Base-by-base conservation (phyloP, 2,797 vertebrate species). In the Myioborus melanocephalus region DNA sequence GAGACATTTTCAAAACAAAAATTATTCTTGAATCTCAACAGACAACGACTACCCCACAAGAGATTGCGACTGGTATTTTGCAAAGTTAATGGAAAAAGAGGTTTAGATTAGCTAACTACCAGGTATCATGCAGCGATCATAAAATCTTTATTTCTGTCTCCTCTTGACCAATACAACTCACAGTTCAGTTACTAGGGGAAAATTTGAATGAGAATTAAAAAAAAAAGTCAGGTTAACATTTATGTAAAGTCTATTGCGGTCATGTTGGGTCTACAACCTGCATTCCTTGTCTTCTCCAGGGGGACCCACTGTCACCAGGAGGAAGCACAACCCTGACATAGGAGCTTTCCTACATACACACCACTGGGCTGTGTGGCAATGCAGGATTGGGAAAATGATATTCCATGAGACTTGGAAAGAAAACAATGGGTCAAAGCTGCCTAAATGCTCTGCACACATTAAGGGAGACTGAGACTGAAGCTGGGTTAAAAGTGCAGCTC, bases 1-100 rank as follows among this genome's bases (percentile, higher is more conserved):
- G 65, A 95, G 61, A 76, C 53, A 81, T 71, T 94, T 89, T 91
- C 92, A 96, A 94, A 96, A 93, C 86, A 96, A 79, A 95, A 93
- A 80, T 49, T 34, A 75, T 83, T 27, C 35, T 88, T 91, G 63
- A 72, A 81, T 87, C 30, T 81, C 66, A 91, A 66, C 47, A 79
- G 83, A 63, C 0, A 11, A 91, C 71, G 26, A 89, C 30, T 56
- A 78, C 41, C 69, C 72, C 61, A 66, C 15, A 85, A 60, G 52
- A 55, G 41, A 65, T 26, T 88, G 21, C 50, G 35, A 65, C 23
- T 76, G 59, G 22, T 80, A 83, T 37, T 87, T 93, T 93, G 61
- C 65, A 71, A 90, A 81, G 64, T 77, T 68, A 81, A 10, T 59
- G 57, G n/a, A 77, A 43, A 63, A 63, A 69, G 10, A 53, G 5